Base-by-base conservation (phyloP, 2,797 vertebrate species). In the Sebastiscus albofasciatus region DNA sequence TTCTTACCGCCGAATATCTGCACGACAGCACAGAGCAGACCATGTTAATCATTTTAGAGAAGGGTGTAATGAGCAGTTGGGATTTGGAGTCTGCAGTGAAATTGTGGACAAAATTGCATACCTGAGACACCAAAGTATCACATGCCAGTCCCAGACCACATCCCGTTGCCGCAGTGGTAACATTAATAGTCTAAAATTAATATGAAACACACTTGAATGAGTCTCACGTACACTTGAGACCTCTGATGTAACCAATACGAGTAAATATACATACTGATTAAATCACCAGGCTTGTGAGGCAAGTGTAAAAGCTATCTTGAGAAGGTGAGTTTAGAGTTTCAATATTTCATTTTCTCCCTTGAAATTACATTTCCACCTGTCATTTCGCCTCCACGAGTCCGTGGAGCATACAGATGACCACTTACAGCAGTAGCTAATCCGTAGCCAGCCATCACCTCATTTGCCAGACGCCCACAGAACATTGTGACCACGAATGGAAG, bases 81-180 rank as follows among this genome's bases (percentile, higher is more conserved):
- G 13, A 52, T 65, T 8, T 66, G n/a, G 13, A 20, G 16, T 54
- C 3, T 49, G 18, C 46, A 7, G 49, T 54, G 16, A 27, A 64
- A 61, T 13, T 34, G 7, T 7, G 9, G 36, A 12, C 12, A 67
- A 22, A 29, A 46, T 12, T 34, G 11, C 6, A 20, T 7, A 96
- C 97, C 96, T 97, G 97, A 65, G 97, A 97, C 90, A 98, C 96
- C 49, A 98, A 80, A 0, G 97, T 99, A 87, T 98, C 97, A 11
- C 97, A 98, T 3, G 97, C 96, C 0, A 97, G 93, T 8, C 94
- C 94, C 46, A 99, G 87, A 36, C 97, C 97, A 24, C 80, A 88
- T 6, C 98, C 98, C 0, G 97, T 94, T 1, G 97, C 96, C 73
- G 96, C 93, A 27, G 96, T 96, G 0, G 95, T 96, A 4, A 98